These are phyloP conservation scores for Nannoperca australis DNA, from an alignment of 2,797 vertebrate species.

Conservation along the genomic window DNA sequence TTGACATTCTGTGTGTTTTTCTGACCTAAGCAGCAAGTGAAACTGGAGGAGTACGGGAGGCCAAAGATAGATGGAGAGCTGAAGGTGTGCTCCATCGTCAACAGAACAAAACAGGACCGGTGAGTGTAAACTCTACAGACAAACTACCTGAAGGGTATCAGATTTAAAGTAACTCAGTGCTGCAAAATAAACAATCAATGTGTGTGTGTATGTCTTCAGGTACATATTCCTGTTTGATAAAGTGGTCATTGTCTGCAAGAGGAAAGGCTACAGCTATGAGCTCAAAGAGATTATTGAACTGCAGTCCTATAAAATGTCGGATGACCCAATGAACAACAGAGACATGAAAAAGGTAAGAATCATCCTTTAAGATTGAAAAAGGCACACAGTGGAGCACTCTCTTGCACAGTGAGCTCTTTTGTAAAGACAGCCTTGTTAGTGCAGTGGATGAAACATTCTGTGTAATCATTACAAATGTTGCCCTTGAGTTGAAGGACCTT, in stretches of 20 bases:
- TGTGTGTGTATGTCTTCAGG: conserved; percentile 77
- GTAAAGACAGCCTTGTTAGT: conserved; percentile 2
- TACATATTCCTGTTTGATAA: conserved; percentile 99
- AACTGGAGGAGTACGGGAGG: conserved; percentile 94
- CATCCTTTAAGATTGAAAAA: background rate
- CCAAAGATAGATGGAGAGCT: conserved; percentile 98
- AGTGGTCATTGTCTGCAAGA: conserved; percentile 98
- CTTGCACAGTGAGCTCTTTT: conserved; percentile 3
- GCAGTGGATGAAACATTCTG: conserved; percentile 30
- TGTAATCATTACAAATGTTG: conserved; percentile 62
- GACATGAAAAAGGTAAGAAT: conserved; percentile 95
- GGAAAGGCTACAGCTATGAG: conserved; percentile 96
- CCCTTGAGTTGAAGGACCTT: conserved; percentile 67
- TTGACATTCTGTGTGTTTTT: conserved; percentile 50
- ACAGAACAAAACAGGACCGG: conserved; percentile 98
- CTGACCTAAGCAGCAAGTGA: conserved; percentile 90
- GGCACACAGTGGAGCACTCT: background rate
- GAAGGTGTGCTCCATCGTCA: conserved; percentile 95
- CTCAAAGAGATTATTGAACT: conserved; percentile 98
- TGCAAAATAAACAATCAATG: background rate
- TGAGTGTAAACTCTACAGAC: conserved; percentile 72
- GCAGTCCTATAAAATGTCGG: conserved; percentile 95
- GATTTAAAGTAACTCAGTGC: background rate
- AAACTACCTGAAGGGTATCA: background rate
- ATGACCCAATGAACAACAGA: conserved; percentile 98